Evolutionary conservation across 37 sponge, comb jelly and placozoan genomes (phyloP).

Genomic region (Bolinopsis microptera): DNA sequence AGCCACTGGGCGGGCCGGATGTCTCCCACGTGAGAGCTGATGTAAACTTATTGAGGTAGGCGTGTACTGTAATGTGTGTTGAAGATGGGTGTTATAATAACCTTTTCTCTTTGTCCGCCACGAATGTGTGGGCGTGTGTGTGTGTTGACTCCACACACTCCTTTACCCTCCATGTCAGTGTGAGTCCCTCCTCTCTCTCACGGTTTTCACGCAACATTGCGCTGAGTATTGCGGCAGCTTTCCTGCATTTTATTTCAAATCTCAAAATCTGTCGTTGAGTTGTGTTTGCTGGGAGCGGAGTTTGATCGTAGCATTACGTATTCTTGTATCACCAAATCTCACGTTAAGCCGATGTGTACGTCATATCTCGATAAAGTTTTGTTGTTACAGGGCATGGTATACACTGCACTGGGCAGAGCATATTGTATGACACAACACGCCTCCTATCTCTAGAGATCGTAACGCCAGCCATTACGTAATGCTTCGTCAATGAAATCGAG

Average conservation of each 20-base stretch:
- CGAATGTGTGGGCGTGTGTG: slow-evolving; percentile 1
- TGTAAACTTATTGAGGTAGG: slow-evolving; percentile 51
- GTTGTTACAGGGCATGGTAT: neutral
- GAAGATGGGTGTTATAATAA: slow-evolving; percentile 61
- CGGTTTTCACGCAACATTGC: neutral
- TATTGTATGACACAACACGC: neutral
- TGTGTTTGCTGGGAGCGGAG: too few species aligned
- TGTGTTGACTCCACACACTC: neutral
- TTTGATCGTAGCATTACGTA: too few species aligned
- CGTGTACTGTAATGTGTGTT: slow-evolving; percentile 56
- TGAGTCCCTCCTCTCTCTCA: neutral
- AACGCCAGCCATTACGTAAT: neutral
- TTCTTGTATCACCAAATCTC: too few species aligned
- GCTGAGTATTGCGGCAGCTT: neutral
- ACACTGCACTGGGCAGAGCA: neutral
- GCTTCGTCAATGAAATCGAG: neutral
- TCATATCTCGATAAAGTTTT: neutral
- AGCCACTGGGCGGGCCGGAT: slow-evolving; percentile 15
- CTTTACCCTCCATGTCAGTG: neutral
- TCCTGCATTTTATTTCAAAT: neutral
- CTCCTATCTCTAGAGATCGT: neutral
- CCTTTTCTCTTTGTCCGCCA: neutral
- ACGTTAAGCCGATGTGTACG: too few species aligned
- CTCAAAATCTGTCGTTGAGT: too few species aligned
- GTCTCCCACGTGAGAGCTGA: slow-evolving; percentile 9